Conservation (phyloP, 2,797 vertebrate species). For the Malurus leucopterus region DNA sequence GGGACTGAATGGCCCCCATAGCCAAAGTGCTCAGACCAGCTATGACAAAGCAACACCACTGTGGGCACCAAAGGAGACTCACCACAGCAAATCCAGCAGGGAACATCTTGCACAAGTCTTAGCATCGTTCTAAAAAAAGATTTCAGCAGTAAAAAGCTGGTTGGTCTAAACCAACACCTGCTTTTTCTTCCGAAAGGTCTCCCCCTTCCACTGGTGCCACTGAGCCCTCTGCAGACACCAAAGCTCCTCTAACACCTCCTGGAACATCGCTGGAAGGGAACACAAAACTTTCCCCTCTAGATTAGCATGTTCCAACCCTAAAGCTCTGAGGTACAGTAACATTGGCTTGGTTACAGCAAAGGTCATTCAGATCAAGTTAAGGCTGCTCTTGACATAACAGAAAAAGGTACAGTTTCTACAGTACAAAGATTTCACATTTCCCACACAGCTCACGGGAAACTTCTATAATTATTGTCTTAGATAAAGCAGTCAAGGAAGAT, state of each 20-base stretch:
- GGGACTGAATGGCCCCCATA: background rate
- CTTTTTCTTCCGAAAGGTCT: background rate
- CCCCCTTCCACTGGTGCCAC: background rate
- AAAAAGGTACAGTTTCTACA: background rate
- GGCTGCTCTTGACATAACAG: background rate
- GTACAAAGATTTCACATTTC: accelerated
- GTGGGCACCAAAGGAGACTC: background rate
- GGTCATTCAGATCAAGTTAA: background rate
- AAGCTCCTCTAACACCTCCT: background rate
- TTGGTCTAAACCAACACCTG: background rate
- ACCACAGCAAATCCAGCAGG: background rate
- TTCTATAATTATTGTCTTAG: background rate
- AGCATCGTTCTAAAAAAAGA: background rate
- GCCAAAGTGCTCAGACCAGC: background rate
- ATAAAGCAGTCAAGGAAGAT: background rate
- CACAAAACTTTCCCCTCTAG: background rate
- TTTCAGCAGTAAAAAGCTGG: background rate
- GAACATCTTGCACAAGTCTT: background rate
- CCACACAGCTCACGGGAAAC: background rate
- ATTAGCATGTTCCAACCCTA: background rate
- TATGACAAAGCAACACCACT: accelerated
- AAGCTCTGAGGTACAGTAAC: background rate
- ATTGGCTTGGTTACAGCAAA: background rate
- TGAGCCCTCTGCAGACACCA: background rate
- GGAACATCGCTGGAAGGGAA: background rate